Evolutionary conservation across 2,797 vertebrate genomes (phyloP).

Genomic region (Eutrigla gurnardus): DNA sequence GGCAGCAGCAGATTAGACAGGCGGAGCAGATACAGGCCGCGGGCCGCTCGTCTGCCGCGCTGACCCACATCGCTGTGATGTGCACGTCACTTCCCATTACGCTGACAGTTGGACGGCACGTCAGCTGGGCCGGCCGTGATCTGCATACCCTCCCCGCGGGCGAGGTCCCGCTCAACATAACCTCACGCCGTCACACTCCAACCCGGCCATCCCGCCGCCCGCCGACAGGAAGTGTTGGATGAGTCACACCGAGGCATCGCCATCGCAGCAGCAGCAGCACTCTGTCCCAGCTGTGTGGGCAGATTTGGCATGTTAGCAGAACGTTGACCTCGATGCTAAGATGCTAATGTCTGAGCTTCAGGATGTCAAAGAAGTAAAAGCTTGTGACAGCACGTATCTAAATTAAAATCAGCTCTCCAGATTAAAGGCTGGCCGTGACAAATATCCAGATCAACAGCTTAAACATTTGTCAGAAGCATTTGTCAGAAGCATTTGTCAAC

Average conservation of each 20-base stretch:
- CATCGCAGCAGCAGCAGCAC: slow-evolving; percentile 15
- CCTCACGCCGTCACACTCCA: slow-evolving; percentile 50
- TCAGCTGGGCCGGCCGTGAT: slow-evolving; percentile 73
- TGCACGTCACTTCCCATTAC: slow-evolving; percentile 85
- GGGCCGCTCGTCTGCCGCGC: slow-evolving; percentile 85
- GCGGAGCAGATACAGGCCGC: slow-evolving; percentile 84
- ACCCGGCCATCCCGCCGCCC: slow-evolving; percentile 24
- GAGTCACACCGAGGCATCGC: slow-evolving; percentile 54
- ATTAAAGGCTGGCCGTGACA: slow-evolving; percentile 2
- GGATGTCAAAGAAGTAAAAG: slow-evolving; percentile 33
- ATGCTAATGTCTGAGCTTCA: slow-evolving; percentile 25
- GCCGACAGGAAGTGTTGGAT: slow-evolving; percentile 49
- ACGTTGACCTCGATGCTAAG: slow-evolving; percentile 57
- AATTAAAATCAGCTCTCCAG: slow-evolving; percentile 18
- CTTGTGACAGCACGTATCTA: slow-evolving; percentile 17
- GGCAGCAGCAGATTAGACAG: slow-evolving; percentile 88
- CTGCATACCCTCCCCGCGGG: slow-evolving; percentile 65
- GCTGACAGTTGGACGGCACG: slow-evolving; percentile 72
- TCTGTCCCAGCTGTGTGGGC: slow-evolving; percentile 19
- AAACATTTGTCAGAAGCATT: background rate
- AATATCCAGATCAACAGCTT: slow-evolving; percentile 25
- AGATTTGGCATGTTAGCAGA: slow-evolving; percentile 35
- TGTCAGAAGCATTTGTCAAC: background rate
- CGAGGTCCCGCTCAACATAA: slow-evolving; percentile 47
- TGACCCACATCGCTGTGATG: slow-evolving; percentile 90